A percentile compares a stretch with the other conserved stretches of the same genome.
Evolutionary conservation across 2,797 vertebrate species (phyloP).

Genomic region (Acestrorhynchus altus): DNA sequence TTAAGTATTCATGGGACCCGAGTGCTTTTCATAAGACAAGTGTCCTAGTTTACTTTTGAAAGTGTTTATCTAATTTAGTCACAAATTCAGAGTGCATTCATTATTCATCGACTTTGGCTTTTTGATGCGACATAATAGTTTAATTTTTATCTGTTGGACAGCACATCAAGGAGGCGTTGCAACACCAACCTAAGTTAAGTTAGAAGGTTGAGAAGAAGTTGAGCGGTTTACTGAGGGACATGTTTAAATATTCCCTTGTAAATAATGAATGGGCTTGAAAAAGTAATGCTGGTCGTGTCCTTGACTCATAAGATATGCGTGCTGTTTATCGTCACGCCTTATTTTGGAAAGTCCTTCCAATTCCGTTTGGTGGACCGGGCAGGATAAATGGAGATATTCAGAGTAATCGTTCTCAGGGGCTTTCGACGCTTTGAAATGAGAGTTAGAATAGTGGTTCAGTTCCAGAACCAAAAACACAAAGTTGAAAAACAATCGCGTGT

Average conservation of each 20-base stretch:
- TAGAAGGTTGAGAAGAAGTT: neutral
- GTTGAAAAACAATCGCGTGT: constrained; percentile 24
- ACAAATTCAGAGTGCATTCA: constrained; percentile 45
- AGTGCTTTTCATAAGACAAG: constrained; percentile 30
- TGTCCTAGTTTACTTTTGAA: constrained; percentile 46
- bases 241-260: constrained; percentile 13
- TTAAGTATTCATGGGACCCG: constrained; percentile 11
- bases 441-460: constrained; percentile 15
- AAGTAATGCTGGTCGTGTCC: constrained; percentile 28
- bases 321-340: constrained; percentile 19
- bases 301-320: constrained; percentile 29
- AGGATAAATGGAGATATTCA: constrained; percentile 24
- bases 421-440: constrained; percentile 10
- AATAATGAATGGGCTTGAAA: constrained; percentile 4
- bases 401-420: constrained; percentile 32
- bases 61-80: constrained; percentile 50
- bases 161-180: constrained; percentile 28
- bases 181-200: constrained; percentile 1
- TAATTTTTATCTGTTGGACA: constrained; percentile 39
- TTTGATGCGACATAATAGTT: constrained; percentile 33
- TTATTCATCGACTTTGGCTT: constrained; percentile 42
- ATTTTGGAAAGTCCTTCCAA: neutral
- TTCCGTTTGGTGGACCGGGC: neutral
- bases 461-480: neutral
- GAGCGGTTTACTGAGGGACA: constrained; percentile 29